Evolutionary conservation across 2,113 vertebrate species (phyloP).

Genomic region (Urocitellus parryii): DNA sequence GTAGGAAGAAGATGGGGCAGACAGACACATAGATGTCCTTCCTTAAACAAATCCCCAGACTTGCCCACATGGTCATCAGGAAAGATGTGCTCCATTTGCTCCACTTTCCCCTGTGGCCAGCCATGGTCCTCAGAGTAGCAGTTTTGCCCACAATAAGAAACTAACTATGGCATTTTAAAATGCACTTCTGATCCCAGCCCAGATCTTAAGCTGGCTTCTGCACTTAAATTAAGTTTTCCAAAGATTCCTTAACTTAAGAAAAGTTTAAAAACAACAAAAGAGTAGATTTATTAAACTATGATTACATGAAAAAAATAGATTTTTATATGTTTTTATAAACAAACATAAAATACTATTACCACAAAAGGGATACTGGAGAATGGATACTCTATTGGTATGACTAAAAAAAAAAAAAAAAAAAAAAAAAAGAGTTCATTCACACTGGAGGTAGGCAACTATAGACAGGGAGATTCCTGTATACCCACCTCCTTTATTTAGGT

Average conservation of each 20-base stretch:
- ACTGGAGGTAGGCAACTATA: neutral
- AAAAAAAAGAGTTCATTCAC: neutral
- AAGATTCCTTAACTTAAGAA: neutral
- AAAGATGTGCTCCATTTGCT: neutral
- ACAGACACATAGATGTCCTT: neutral
- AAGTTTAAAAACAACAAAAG: neutral
- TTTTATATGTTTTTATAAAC: neutral
- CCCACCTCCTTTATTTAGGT: neutral
- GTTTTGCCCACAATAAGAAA: neutral
- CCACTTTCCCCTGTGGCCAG: neutral
- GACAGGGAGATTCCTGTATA: neutral
- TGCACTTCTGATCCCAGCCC: neutral
- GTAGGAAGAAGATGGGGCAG: neutral
- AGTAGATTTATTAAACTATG: neutral
- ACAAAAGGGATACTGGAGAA: neutral
- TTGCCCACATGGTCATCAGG: neutral
- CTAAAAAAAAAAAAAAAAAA: too few species aligned
- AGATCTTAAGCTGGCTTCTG: neutral
- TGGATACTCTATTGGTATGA: neutral
- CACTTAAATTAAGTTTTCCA: neutral
- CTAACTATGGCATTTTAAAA: neutral
- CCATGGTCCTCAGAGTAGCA: neutral
- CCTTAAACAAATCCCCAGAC: neutral
- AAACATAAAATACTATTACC: neutral
- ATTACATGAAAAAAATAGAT: neutral